These are phyloP conservation scores for Meda fulgida DNA, from an alignment of 2,797 vertebrate species.

Conservation along the genomic window DNA sequence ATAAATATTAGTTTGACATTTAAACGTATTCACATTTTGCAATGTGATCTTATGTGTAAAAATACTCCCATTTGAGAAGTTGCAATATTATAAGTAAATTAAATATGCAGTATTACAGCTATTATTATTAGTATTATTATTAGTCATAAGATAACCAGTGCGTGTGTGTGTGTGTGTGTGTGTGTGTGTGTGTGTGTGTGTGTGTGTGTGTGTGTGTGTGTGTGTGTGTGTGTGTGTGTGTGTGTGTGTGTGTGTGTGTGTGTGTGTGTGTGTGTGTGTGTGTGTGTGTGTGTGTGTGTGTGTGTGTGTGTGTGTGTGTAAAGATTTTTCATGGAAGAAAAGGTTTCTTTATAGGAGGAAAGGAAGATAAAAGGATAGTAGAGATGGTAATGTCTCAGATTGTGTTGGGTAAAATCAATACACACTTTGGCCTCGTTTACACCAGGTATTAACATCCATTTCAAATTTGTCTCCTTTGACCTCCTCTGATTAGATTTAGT, in stretches of 20 bases:
- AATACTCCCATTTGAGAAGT: not conserved
- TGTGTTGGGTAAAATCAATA: conserved; percentile 11
- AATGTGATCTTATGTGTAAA: no score
- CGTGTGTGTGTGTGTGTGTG: no score
- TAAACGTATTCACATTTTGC: not conserved
- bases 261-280: no score
- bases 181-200: no score
- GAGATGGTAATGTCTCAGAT: conserved; percentile 1
- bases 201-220: no score
- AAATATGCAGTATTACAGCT: not conserved
- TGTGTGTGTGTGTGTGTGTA: not conserved
- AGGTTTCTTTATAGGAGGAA: not conserved
- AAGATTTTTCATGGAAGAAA: not conserved
- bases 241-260: no score
- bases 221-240: not conserved
- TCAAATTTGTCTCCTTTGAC: not conserved
- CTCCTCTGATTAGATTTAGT: conserved; percentile 17
- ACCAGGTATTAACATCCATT: conserved; percentile 8
- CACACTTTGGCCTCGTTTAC: not conserved
- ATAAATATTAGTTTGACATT: conserved; percentile 1
- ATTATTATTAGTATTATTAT: no score
- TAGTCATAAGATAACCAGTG: no score
- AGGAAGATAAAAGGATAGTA: not conserved
- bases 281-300: no score
- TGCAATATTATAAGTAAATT: not conserved